phyloP scores from a whole-genome alignment of 35 echinoderm and acorn worm genomes.

The Strongylocentrotus purpuratus region DNA sequence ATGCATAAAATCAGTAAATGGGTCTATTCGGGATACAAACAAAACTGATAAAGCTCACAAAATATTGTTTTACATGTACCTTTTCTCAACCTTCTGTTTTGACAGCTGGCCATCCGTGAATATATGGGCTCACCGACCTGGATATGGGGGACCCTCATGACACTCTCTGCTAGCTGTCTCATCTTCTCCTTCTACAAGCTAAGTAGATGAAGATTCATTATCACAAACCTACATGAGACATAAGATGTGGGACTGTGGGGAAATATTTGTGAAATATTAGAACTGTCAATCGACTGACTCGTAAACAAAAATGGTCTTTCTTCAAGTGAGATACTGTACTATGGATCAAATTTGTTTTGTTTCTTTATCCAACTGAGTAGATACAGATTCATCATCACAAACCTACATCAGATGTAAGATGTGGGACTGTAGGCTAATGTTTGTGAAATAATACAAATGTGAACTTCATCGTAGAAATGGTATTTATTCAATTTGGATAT shows the following conservation, averaged over 20 bases:
- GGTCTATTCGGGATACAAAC: no score
- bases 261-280: neutral
- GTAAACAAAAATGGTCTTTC: neutral
- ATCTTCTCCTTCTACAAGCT: slow-evolving; percentile 70
- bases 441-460: neutral
- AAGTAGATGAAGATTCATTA: slow-evolving; percentile 17
- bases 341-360: no score
- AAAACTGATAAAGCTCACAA: neutral
- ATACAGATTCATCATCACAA: neutral
- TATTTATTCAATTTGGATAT: no score
- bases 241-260: neutral
- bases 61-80: neutral
- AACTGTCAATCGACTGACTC: neutral
- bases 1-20: no score
- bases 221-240: neutral
- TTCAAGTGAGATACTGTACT: neutral
- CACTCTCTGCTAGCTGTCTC: slow-evolving; percentile 51
- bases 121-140: slow-evolving; percentile 74
- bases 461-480: no score
- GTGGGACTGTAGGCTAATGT: neutral
- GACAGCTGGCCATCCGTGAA: slow-evolving; percentile 78
- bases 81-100: slow-evolving; percentile 41
- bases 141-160: slow-evolving; percentile 61
- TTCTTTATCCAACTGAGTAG: neutral
- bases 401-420: neutral